Base-by-base conservation (phyloP, 2,888 invertebrate genomes). In the Ormia ochracea region DNA sequence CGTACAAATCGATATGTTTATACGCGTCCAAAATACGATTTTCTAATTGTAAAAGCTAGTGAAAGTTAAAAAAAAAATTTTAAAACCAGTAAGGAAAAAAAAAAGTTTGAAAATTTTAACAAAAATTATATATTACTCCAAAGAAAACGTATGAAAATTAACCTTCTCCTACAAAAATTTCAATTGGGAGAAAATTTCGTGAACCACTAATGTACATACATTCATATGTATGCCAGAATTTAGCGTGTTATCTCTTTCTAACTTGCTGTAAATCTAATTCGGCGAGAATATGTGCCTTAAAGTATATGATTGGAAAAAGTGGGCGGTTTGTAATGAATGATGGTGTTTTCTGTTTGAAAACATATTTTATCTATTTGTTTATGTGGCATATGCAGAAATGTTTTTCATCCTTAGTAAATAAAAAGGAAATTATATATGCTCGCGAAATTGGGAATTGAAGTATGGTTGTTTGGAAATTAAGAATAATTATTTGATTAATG, bases 301-400 rank as follows among this genome's bases (percentile, higher is more conserved):
- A 66, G 50, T 70, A 58, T 54, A 33, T 58, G 28, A 69, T 54
- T 56, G 61, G 65, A 66, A 79, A 80, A 80, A 76, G 80, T 76
- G 80, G 80, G 80, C 80, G 80, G 80, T 76, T 80, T 68, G 74
- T 80, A 68, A 23, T 70, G 61, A 68, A 68, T 78, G 78, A 28
- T 76, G 33, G 70, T 80, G 74, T 75, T 73, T 66, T 61, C 52
- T 74, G 43, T 66, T 78, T 78, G 68, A 45, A n/a, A n/a, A n/a
- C n/a, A 3, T 41, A 6, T 41, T 41, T 23, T 4, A 48, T n/a
- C 26, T 66, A 83, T 83, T 83, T 85, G 85, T 84, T 85, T 84
- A 85, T 85, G 85, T 85, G 84, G 85, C 85, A 85, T 83, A 83
- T 80, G 82, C 82, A 83, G 81, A 81, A 70, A 41, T 43, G 26